These are phyloP conservation scores for Phaedon cochleariae DNA, from an alignment of 2,888 invertebrate species.

Conservation along the genomic window DNA sequence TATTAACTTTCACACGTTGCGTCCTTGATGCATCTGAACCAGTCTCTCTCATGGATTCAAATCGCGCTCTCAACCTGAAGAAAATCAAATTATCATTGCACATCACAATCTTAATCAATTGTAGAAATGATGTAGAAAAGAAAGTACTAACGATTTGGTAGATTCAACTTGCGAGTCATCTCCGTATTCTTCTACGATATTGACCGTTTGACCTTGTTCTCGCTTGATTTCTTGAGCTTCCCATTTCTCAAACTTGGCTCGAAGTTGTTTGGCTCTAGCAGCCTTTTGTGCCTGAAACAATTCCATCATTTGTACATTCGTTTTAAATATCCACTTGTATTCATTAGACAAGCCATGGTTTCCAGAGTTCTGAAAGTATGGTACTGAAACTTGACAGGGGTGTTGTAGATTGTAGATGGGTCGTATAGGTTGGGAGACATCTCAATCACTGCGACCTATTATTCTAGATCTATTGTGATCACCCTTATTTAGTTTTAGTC, in stretches of 20 bases:
- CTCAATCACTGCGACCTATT: too few species aligned
- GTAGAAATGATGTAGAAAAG: background rate
- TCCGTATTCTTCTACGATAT: constrained; percentile 60
- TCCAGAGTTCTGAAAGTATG: too few species aligned
- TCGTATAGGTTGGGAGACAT: too few species aligned
- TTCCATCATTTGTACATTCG: too few species aligned
- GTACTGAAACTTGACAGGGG: too few species aligned
- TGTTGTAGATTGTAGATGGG: too few species aligned
- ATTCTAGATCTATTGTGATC: too few species aligned
- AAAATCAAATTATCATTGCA: constrained; percentile 13
- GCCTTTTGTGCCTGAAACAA: constrained; percentile 72
- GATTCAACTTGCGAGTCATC: constrained; percentile 84
- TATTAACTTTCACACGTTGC: constrained; percentile 79
- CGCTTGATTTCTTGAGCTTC: constrained; percentile 72
- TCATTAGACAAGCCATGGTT: too few species aligned
- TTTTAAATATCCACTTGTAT: too few species aligned
- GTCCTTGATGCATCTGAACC: constrained; percentile 64
- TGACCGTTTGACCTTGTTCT: constrained; percentile 60
- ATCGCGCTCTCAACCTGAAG: constrained; percentile 81
- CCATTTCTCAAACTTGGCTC: constrained; percentile 91
- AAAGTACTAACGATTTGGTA: constrained; percentile 73
- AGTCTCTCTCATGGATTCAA: constrained; percentile 81
- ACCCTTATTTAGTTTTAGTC: too few species aligned
- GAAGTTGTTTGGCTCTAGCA: constrained; percentile 83
- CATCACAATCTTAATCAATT: background rate